Evolutionary conservation across 2,113 vertebrate genomes (phyloP).

Genomic region (Bagarius yarrelli): DNA sequence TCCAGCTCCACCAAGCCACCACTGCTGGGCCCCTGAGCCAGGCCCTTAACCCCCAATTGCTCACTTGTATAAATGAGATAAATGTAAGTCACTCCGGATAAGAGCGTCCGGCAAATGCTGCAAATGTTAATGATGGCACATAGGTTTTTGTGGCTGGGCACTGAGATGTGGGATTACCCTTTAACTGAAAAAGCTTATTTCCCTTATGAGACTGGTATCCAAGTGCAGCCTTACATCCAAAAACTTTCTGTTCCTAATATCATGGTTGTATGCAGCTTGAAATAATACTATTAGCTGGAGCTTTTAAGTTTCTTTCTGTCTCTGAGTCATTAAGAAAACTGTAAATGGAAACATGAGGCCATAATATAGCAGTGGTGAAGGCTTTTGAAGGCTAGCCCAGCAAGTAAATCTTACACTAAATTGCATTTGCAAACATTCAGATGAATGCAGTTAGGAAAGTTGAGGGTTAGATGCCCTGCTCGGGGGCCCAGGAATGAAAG

Average conservation of each 20-base stretch:
- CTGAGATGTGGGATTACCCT: neutral
- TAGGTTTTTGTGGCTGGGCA: neutral
- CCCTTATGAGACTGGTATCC: no score
- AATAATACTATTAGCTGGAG: neutral
- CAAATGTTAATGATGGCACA: no score
- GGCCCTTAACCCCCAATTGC: no score
- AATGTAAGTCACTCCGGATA: no score
- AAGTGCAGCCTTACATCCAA: neutral
- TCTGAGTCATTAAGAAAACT: neutral
- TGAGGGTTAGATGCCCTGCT: no score
- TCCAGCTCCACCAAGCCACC: no score
- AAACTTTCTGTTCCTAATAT: neutral
- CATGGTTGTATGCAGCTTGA: neutral
- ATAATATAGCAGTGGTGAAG: neutral
- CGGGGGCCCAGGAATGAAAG: no score
- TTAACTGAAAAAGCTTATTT: no score
- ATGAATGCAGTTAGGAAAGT: neutral
- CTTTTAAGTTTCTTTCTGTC: neutral
- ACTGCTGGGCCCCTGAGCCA: no score
- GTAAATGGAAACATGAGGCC: neutral
- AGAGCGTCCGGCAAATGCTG: no score
- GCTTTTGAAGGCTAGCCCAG: neutral
- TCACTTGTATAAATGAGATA: no score
- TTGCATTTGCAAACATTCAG: no score
- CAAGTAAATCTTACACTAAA: neutral